Evolutionary conservation across 2,113 vertebrate species (phyloP).

Genomic region (Guaruba guarouba): DNA sequence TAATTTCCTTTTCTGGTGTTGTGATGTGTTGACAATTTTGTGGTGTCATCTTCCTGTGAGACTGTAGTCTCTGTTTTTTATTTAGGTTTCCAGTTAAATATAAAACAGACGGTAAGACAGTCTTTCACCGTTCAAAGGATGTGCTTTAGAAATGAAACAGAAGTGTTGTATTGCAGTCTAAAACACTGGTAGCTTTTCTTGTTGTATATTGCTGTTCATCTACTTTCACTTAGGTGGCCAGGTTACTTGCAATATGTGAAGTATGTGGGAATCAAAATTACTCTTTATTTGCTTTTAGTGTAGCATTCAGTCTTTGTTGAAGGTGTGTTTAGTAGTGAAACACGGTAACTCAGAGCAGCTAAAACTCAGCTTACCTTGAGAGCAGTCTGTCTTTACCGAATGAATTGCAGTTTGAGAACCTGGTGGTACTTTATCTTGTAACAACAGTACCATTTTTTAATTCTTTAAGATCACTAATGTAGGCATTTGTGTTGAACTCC

Average conservation of each 20-base stretch:
- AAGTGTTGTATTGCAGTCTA: background rate
- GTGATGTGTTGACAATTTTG: background rate
- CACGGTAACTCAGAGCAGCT: background rate
- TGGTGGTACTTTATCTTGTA: background rate
- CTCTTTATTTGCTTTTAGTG: background rate
- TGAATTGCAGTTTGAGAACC: background rate
- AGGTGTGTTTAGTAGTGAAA: background rate
- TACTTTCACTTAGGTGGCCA: background rate
- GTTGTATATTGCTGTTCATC: background rate
- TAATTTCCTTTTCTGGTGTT: background rate
- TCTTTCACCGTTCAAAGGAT: background rate
- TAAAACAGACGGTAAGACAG: background rate
- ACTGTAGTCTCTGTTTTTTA: background rate
- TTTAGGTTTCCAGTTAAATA: background rate
- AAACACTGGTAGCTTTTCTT: background rate
- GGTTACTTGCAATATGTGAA: background rate
- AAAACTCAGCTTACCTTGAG: background rate
- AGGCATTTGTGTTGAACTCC: background rate
- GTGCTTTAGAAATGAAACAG: background rate
- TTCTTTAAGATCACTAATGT: background rate
- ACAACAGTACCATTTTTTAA: background rate
- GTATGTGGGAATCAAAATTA: background rate
- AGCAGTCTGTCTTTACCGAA: background rate
- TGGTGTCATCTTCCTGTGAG: background rate
- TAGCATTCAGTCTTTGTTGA: background rate